Conservation (phyloP, 1,140 invertebrate genomes). For the Cyrtorhinus lividipennis region DNA sequence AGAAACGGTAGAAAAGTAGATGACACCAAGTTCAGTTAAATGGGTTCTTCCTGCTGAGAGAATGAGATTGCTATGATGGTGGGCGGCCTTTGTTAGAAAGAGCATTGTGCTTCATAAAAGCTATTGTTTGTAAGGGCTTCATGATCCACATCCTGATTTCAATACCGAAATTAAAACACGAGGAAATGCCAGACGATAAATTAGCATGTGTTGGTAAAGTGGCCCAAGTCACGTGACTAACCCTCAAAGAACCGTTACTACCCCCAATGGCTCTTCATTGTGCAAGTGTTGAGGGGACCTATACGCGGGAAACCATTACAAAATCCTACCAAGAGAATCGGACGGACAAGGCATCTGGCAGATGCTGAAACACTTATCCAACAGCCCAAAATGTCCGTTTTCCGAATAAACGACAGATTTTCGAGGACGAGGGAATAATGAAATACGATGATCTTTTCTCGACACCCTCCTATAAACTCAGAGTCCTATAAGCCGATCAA, state of each 20-base stretch:
- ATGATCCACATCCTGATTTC: constrained; percentile 1
- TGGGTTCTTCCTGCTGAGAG: not conserved
- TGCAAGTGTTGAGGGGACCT: not conserved
- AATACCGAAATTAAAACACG: not conserved
- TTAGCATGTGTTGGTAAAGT: constrained; percentile 1
- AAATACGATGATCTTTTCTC: too few relatives aligned
- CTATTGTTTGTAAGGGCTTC: not conserved
- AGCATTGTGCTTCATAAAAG: not conserved
- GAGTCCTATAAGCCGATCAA: too few relatives aligned
- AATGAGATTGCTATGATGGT: not conserved
- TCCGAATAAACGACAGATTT: too few relatives aligned
- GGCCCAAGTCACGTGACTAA: constrained; percentile 1
- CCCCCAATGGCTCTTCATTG: not conserved
- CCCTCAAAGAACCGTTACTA: constrained; percentile 1
- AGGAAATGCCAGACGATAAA: not conserved
- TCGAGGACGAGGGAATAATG: too few relatives aligned
- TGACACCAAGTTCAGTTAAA: too few relatives aligned
- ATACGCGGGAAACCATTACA: not conserved
- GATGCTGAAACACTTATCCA: too few relatives aligned
- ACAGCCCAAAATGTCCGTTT: too few relatives aligned
- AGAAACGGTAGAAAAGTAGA: too few relatives aligned
- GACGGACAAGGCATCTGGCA: too few relatives aligned
- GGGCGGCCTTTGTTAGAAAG: not conserved
- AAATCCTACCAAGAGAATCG: not conserved
- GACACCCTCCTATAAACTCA: too few relatives aligned